Evolutionary conservation across 2,888 invertebrate genomes (phyloP), one percentile per base, ranked within the genome.

Genomic region (Cremastinae sp.): DNA sequence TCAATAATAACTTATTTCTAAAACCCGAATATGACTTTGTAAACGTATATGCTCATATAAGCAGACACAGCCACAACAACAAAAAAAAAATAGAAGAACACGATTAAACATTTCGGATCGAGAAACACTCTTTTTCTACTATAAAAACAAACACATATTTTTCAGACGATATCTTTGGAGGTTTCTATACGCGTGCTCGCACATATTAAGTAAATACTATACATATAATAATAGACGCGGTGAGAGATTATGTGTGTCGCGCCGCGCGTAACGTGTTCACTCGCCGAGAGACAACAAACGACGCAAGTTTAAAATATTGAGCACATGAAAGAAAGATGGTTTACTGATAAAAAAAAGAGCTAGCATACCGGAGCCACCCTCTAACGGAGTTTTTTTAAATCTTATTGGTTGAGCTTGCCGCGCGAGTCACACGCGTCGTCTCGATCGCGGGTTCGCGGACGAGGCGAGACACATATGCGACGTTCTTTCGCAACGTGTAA

Each of bases 61-160:
- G 28, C 34, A 36, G 12, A 49, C 53, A 47, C 38, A 36, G 1
- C 34, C 36, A 49, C 59, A 56, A 47, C 16, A 16, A 49, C 49
- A 12, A 16, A 49, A 14, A 5, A 47, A 9, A 34, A 8, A 12
- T 8, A 12, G 12, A 34, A 58, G 49, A 51, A n/a, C n/a, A n/a
- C n/a, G n/a, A n/a, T n/a, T n/a, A n/a, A n/a, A n/a, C n/a, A n/a
- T n/a, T n/a, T n/a, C n/a, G 28, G 5, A 28, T 28, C 28, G 28
- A 28, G 28, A 28, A 51, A 76, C 56, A 76, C 72, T 69, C 74
- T 73, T 76, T 76, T 76, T 73, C 76, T 72, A 76, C 68, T 72
- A 61, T 41, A 28, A 54, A 34, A 54, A 51, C 20, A 59, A 59
- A 51, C 4, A 54, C 53, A 53, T 62, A 76, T 76, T 76, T 72